phyloP scores from a whole-genome alignment of 2,888 invertebrate species.

The Drosophila niveifrons region DNA sequence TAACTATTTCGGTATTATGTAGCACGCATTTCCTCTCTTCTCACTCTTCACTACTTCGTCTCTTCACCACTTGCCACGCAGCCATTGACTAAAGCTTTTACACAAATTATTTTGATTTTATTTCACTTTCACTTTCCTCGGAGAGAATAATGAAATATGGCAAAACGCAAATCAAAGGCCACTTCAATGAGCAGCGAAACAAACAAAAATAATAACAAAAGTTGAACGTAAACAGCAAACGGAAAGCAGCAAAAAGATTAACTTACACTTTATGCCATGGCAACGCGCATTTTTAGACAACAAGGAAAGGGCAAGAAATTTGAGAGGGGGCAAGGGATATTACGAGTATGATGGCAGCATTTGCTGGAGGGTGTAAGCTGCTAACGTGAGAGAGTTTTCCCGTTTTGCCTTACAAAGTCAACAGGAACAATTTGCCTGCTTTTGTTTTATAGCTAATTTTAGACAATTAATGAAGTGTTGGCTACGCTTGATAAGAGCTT shows the following conservation, averaged over 20 bases:
- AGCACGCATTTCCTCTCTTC: slow-evolving; percentile 6
- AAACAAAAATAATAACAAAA: slow-evolving; percentile 17
- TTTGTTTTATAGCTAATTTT: slow-evolving; percentile 80
- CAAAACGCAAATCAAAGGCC: slow-evolving; percentile 64
- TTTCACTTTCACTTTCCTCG: slow-evolving; percentile 22
- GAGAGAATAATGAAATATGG: slow-evolving; percentile 64
- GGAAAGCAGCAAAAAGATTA: slow-evolving; percentile 31
- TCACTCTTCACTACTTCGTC: too few relatives aligned
- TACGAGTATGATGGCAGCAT: slow-evolving; percentile 4
- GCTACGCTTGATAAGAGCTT: slow-evolving; percentile 73
- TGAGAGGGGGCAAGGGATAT: neutral
- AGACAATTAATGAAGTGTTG: slow-evolving; percentile 82
- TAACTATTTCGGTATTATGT: slow-evolving; percentile 47
- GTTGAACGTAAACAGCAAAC: slow-evolving; percentile 3
- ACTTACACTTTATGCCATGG: slow-evolving; percentile 33
- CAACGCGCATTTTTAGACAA: slow-evolving; percentile 25
- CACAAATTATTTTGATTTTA: slow-evolving; percentile 71
- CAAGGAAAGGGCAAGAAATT: neutral
- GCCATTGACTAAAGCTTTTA: slow-evolving; percentile 58
- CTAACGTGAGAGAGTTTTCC: slow-evolving; percentile 14
- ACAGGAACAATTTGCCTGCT: slow-evolving; percentile 33
- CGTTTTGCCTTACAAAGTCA: slow-evolving; percentile 9
- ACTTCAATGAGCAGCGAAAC: slow-evolving; percentile 54
- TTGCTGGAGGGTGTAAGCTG: slow-evolving; percentile 17
- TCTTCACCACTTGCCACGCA: neutral